These are phyloP conservation scores for Cephalotes varians DNA, from an alignment of 2,888 invertebrate genomes.

Conservation along the genomic window DNA sequence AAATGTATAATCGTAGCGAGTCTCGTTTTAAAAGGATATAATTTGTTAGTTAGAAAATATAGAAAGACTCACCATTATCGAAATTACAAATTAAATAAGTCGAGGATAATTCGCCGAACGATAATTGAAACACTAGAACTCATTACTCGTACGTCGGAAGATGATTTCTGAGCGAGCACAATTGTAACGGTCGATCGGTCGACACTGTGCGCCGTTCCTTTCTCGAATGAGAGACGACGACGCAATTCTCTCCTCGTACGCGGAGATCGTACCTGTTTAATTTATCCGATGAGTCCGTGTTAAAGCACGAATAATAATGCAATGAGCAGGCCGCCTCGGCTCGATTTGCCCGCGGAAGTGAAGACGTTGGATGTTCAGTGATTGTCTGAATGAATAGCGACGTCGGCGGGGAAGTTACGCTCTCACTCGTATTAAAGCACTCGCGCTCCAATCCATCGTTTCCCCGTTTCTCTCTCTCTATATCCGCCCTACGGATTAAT, in stretches of 20 bases:
- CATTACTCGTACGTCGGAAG: background rate
- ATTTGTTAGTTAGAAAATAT: background rate
- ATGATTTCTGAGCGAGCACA: slow-evolving; percentile 10
- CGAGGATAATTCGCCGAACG: too few species aligned
- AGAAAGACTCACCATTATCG: background rate
- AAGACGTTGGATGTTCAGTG: slow-evolving; percentile 32
- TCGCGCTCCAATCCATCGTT: background rate
- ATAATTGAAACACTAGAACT: slow-evolving; percentile 8
- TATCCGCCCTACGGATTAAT: slow-evolving; percentile 29
- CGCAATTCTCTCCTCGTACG: slow-evolving; percentile 5
- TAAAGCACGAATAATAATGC: slow-evolving; percentile 44
- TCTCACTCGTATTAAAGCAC: slow-evolving; percentile 21
- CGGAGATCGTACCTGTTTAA: slow-evolving; percentile 39
- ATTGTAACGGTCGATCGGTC: slow-evolving; percentile 32
- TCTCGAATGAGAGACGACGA: background rate
- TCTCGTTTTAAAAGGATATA: background rate
- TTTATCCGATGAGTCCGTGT: slow-evolving; percentile 41
- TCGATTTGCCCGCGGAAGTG: slow-evolving; percentile 28
- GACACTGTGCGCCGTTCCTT: background rate
- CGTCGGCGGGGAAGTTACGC: slow-evolving; percentile 30
- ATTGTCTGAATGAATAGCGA: slow-evolving; percentile 39
- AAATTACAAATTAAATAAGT: background rate
- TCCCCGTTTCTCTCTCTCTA: background rate
- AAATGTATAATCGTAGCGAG: background rate
- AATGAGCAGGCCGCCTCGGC: slow-evolving; percentile 13